Evolutionary conservation across 2,888 invertebrate species (phyloP).

Genomic region (Spisula solida): DNA sequence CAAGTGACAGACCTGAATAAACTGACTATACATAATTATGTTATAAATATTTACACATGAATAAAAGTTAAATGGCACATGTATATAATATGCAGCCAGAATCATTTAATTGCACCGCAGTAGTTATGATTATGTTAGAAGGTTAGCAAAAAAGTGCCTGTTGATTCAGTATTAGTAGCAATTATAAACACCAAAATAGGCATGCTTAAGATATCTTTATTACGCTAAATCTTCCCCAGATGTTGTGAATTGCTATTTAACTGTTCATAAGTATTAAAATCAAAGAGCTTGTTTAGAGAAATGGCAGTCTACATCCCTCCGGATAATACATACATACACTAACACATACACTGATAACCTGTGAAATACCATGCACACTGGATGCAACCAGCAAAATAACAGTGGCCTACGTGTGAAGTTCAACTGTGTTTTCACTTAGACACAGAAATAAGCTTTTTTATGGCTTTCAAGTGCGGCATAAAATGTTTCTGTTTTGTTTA

Average conservation of each 20-base stretch:
- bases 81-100: too few species aligned
- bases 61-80: too few species aligned
- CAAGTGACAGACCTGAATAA: too few species aligned
- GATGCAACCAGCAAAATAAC: background rate
- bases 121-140: background rate
- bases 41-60: too few species aligned
- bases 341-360: background rate
- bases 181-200: conserved; percentile 26
- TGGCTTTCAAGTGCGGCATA: conserved; percentile 5
- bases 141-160: background rate
- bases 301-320: background rate
- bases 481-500: background rate
- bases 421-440: background rate
- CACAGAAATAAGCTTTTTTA: background rate
- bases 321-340: conserved; percentile 21
- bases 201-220: conserved; percentile 16
- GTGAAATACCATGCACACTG: background rate
- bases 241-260: conserved; percentile 22
- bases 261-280: conserved; percentile 11
- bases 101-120: too few species aligned
- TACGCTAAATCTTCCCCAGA: background rate
- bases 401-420: background rate
- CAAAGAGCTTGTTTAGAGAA: conserved; percentile 9
- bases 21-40: too few species aligned
- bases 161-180: background rate